Percentiles rank a stretch among this genome's conserved stretches.
Evolutionary conservation across 2,888 invertebrate genomes (phyloP).

Genomic region (Amiota mariae): DNA sequence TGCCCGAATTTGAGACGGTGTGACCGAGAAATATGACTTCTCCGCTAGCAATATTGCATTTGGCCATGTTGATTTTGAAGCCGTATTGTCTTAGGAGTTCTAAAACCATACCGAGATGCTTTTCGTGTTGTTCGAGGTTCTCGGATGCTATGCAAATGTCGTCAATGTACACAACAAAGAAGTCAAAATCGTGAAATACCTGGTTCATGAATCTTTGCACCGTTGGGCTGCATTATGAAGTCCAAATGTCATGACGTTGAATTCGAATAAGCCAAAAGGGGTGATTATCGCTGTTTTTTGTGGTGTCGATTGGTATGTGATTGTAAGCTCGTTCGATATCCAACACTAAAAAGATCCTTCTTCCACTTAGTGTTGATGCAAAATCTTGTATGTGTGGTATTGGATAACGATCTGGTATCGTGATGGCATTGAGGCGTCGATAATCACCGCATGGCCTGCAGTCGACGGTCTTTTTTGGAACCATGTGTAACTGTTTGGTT

Average conservation of each 20-base stretch:
- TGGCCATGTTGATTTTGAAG: background rate
- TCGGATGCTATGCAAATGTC: no score
- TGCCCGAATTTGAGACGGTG: conserved; percentile 34
- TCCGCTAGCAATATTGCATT: conserved; percentile 41
- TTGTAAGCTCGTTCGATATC: conserved; percentile 32
- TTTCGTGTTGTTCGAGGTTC: no score
- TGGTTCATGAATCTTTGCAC: no score
- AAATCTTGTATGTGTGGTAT: background rate
- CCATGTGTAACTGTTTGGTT: background rate
- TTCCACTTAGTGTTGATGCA: background rate
- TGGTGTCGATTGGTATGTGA: background rate
- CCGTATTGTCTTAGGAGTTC: conserved; percentile 1
- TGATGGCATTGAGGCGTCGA: background rate
- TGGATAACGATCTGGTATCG: background rate
- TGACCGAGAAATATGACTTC: conserved; percentile 41
- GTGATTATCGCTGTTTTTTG: conserved; percentile 68
- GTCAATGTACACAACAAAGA: no score
- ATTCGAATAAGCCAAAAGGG: conserved; percentile 68
- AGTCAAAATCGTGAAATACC: no score
- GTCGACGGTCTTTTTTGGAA: background rate
- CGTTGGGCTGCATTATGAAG: no score
- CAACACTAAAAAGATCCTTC: conserved; percentile 14
- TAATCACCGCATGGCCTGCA: background rate
- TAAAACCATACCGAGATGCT: conserved; percentile 44
- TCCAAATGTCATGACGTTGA: conserved; percentile 18